phyloP scores from a whole-genome alignment of 2,888 invertebrate species.

The Heteromurus nitidus region DNA sequence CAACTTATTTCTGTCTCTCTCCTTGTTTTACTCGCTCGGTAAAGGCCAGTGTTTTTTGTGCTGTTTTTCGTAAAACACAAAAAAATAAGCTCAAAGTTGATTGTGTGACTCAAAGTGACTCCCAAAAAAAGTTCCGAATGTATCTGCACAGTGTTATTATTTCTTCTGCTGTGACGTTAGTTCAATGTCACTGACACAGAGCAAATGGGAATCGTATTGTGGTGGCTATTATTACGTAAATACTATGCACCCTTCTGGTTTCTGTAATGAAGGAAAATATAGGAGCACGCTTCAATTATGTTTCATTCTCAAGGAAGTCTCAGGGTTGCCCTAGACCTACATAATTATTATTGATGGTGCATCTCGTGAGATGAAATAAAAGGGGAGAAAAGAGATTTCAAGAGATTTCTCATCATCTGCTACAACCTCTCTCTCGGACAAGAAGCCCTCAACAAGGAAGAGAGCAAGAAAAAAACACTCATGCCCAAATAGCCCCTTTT shows the following conservation, averaged over 20 bases:
- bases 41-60: no score
- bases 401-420: neutral
- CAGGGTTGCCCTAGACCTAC: constrained; percentile 34
- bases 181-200: neutral
- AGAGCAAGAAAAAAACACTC: neutral
- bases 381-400: constrained; percentile 10
- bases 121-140: no score
- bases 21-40: no score
- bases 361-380: neutral
- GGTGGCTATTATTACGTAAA: neutral
- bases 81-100: no score
- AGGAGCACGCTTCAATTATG: constrained; percentile 6
- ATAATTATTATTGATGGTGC: constrained; percentile 52
- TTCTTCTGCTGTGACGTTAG: neutral
- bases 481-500: constrained; percentile 22
- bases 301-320: constrained; percentile 1
- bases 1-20: no score
- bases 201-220: neutral
- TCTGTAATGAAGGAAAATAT: neutral
- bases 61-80: no score
- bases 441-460: neutral
- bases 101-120: no score
- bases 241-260: neutral
- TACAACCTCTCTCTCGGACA: neutral
- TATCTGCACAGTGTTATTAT: no score